Base-by-base conservation (phyloP, 2,113 vertebrate species). In the Dunckerocampus dactyliophorus region DNA sequence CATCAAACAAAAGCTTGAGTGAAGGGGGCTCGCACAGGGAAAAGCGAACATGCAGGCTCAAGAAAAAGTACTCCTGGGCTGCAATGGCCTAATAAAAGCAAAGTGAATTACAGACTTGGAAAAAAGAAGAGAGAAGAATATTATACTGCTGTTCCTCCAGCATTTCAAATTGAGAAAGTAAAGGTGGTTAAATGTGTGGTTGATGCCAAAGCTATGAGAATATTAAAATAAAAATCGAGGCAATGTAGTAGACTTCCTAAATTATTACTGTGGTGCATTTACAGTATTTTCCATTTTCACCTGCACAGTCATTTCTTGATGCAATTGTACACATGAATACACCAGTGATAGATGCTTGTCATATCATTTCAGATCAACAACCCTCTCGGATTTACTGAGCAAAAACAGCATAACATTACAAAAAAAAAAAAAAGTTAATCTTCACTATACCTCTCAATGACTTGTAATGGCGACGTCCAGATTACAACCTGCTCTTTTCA, bases 1-100 rank as follows among this genome's bases (percentile, higher is more conserved):
- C 87, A 89, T 88, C 80, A 84, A 76, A 87, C 83, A 82, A 82
- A 82, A 76, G 76, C 81, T 82, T 49, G 51, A 79, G 80, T 73
- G 69, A 78, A 80, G 77, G 83, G 24, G 87, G 77, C 81, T 84
- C 81, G 70, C 56, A 65, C 74, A 79, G 85, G 87, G 88, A 76
- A 71, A 81, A 68, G 22, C 13, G 47, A 47, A 72, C 51, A 63
- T 34, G 37, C 4, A 55, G 50, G 59, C 43, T 15, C 46, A 63
- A 37, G 31, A 73, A 52, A 69, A 34, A 85, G 82, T 52, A 67
- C 81, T 85, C 69, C 22, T 65, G 69, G 74, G 65, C 76, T 65
- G 64, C 49, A 65, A 55, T 79, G 76, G 75, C 74, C 72, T 69
- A 75, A 68, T 67, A 72, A 71, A 82, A 59, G 46, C 34, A 61